These are phyloP conservation scores for Sorex fumeus DNA, from an alignment of 2,113 vertebrate species.

Conservation along the genomic window DNA sequence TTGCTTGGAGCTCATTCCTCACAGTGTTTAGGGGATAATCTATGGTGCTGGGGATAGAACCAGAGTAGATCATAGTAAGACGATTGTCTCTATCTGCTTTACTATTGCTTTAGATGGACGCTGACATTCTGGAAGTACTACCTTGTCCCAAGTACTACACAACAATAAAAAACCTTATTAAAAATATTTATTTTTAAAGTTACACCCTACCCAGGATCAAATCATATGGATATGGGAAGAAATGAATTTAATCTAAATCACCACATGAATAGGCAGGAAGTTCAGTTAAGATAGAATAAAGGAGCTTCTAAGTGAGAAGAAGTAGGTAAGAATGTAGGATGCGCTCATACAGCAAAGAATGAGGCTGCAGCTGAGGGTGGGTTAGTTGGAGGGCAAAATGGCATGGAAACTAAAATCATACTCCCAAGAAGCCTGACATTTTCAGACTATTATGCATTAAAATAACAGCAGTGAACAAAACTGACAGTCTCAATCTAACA, in stretches of 20 bases:
- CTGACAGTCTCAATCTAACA: neutral
- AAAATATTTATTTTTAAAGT: too few relatives aligned
- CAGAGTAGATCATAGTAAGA: too few relatives aligned
- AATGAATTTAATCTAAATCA: neutral
- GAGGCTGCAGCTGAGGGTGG: neutral
- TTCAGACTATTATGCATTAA: neutral
- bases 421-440: neutral
- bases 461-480: neutral
- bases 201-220: neutral
- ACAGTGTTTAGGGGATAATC: too few relatives aligned
- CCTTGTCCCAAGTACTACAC: neutral
- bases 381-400: neutral
- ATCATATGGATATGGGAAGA: neutral
- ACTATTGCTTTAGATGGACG: too few relatives aligned
- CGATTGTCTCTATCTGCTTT: too few relatives aligned
- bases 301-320: neutral
- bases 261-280: neutral
- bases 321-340: too few relatives aligned
- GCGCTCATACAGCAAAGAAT: neutral
- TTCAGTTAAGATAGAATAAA: neutral
- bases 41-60: too few relatives aligned
- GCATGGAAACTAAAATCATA: neutral
- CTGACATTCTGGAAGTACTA: neutral
- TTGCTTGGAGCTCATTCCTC: too few relatives aligned
- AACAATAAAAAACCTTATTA: neutral